Evolutionary conservation across 1,140 invertebrate genomes (phyloP), one percentile per base, ranked within the genome.

Genomic region (Trichoplusia ni): DNA sequence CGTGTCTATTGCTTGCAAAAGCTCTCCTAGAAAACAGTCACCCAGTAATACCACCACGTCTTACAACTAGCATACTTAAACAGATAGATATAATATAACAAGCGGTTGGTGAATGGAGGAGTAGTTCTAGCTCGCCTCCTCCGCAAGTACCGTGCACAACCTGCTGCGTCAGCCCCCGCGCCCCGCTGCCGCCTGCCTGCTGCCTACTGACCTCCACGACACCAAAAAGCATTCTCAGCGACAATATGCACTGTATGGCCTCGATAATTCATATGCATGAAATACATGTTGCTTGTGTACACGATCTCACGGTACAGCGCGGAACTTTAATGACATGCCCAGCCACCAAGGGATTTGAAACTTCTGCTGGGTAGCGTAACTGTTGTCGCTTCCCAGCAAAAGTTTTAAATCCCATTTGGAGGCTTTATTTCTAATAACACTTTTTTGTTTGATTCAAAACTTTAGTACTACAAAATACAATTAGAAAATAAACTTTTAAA

Each of bases 221-320:
- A 54, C 49, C 65, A 69, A 65, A 75, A 69, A 67, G 61, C 70
- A 68, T 71, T 76, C 76, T 71, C 69, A 68, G 66, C 69, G 65
- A 66, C 38, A 75, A 64, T 63, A 49, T 62, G 64, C 71, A 67
- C 58, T 63, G 62, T 60, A 63, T 71, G 75, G 61, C 77, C 71
- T 75, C 77, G 69, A 69, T 77, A 71, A 64, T 54, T 61, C 63
- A 64, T 59, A 70, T 68, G 60, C 70, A 71, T 68, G 67, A 64
- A 53, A 54, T n/a, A 72, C 51, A 64, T 40, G 27, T 27, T 51
- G 21, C 27, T 59, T 46, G 13, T 58, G 35, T 59, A 60, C 61
- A 54, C 54, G 44, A 23, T 53, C 60, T 42, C 46, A 40, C 35
- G 31, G 25, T 63, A 53, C 25, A 27, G 23, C 23, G 18, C 60